Evolutionary conservation across 2,888 invertebrate species (phyloP), one percentile per base, ranked within the genome.

Genomic region (Lissocephala sabroskyi): DNA sequence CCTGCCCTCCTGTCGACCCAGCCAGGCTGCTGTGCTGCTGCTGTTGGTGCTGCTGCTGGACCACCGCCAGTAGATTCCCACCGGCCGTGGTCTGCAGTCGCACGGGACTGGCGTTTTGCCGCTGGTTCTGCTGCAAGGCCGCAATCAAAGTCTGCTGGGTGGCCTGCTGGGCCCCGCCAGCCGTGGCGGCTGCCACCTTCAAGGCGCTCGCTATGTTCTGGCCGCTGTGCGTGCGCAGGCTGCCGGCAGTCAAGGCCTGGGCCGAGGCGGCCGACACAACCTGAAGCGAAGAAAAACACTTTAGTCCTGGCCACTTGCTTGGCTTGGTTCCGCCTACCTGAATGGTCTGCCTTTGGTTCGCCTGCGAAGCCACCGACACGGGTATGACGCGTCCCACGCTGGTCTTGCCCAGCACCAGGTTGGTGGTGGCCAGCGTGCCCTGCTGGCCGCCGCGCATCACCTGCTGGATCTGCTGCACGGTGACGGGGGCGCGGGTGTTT

Each of bases 401-500:
- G 0, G 86, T 86, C 74, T 90, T 90, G 1, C 90, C 87, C 41
- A 90, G 77, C 10, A 91, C 89, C 18, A 83, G 68, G 6, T 89
- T 88, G 48, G 84, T 66, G 1, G 79, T 61, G 7, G 80, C 62
- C 32, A 79, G 46, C 1, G 79, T 66, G 3, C 81, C 87, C 43
- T 86, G 87, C 42, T 83, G 85, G 0, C 87, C 87, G 47, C 89
- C 89, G 55, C 90, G 89, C 82, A 91, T 88, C 9, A 91, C 90
- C 77, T 92, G 92, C 56, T 92, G 91, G 35, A 92, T 87, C 75
- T 92, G 92, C 63, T 92, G 92, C 50, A 92, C 89, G 0, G 91
- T 91, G 81, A 92, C 88, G 0, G 89, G 88, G 1, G 88, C 86
- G 0, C 89, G 87, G 2, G 89, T 88, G 41, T 89, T 88, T 66